Percentiles rank a stretch among this genome's conserved stretches.
These are phyloP conservation scores for Eristalinus aeneus DNA, from an alignment of 2,888 invertebrate genomes.

Conservation along the genomic window DNA sequence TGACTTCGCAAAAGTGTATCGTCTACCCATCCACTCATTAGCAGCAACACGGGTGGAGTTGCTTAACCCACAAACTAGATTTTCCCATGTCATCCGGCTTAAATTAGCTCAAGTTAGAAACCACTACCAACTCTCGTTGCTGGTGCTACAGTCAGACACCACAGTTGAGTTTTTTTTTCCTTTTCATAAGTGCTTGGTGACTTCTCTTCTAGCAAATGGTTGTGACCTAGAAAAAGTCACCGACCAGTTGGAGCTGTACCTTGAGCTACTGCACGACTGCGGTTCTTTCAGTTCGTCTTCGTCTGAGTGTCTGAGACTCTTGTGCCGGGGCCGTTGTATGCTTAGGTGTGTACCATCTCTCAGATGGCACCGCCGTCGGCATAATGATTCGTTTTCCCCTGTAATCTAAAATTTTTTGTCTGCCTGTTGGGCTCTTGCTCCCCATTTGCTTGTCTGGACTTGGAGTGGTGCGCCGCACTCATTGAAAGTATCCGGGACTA, in stretches of 20 bases:
- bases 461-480: conserved; percentile 21
- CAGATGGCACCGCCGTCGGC: neutral
- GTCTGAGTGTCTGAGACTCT: conserved; percentile 26
- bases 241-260: conserved; percentile 32
- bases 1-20: conserved; percentile 12
- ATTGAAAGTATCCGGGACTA: conserved; percentile 52
- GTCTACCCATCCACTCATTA: conserved; percentile 31
- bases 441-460: conserved; percentile 29
- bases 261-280: conserved; percentile 14
- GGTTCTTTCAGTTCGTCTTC: conserved; percentile 32
- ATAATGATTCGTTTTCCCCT: conserved; percentile 38
- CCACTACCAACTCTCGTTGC: conserved; percentile 49
- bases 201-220: conserved; percentile 47
- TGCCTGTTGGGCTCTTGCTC: neutral
- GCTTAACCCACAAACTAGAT: conserved; percentile 64
- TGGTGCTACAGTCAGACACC: conserved; percentile 31
- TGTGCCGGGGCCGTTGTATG: neutral
- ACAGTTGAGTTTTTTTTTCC: neutral
- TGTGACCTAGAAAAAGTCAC: conserved; percentile 61
- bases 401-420: conserved; percentile 39
- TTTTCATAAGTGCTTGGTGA: conserved; percentile 60
- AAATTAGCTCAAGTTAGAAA: conserved; percentile 51
- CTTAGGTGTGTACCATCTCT: neutral
- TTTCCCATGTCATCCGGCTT: conserved; percentile 59
- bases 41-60: conserved; percentile 19